Evolutionary conservation across 2,797 vertebrate species (phyloP).

Genomic region (Brachymystax lenok): DNA sequence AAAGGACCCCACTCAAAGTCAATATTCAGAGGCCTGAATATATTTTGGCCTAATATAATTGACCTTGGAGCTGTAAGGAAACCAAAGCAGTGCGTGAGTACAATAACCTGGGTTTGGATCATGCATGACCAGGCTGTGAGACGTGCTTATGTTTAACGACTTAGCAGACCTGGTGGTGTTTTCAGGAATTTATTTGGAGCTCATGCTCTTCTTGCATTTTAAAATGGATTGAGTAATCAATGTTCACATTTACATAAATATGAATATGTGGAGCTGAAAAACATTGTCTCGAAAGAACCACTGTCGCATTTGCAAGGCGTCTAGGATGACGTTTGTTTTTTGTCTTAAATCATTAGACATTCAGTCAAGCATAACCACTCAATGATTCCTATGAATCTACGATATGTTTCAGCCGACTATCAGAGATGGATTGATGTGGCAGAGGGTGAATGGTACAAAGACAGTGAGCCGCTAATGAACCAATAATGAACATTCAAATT

Average conservation of each 20-base stretch:
- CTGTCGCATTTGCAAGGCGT: no score
- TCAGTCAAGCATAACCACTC: slow-evolving; percentile 30
- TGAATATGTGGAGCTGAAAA: no score
- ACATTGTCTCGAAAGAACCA: no score
- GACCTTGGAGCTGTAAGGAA: slow-evolving; percentile 40
- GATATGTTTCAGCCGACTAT: slow-evolving; percentile 46
- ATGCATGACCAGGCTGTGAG: slow-evolving; percentile 23
- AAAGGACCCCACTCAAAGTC: slow-evolving; percentile 49
- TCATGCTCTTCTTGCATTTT: no score
- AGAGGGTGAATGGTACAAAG: slow-evolving; percentile 37
- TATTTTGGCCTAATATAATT: slow-evolving; percentile 55
- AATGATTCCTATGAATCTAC: slow-evolving; percentile 13
- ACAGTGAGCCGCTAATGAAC: slow-evolving; percentile 52
- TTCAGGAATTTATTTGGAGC: neutral
- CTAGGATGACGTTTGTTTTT: neutral
- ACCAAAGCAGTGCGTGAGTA: slow-evolving; percentile 34
- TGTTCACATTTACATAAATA: no score
- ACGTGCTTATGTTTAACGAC: slow-evolving; percentile 1
- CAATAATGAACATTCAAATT: slow-evolving; percentile 55
- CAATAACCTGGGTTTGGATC: slow-evolving; percentile 41
- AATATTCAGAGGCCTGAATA: slow-evolving; percentile 49
- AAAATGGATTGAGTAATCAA: no score
- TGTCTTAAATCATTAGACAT: slow-evolving; percentile 4
- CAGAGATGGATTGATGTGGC: slow-evolving; percentile 39
- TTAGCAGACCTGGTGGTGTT: neutral